These are phyloP conservation scores for Drosophila quasianomalipes DNA, from an alignment of 2,888 invertebrate species.

Conservation along the genomic window DNA sequence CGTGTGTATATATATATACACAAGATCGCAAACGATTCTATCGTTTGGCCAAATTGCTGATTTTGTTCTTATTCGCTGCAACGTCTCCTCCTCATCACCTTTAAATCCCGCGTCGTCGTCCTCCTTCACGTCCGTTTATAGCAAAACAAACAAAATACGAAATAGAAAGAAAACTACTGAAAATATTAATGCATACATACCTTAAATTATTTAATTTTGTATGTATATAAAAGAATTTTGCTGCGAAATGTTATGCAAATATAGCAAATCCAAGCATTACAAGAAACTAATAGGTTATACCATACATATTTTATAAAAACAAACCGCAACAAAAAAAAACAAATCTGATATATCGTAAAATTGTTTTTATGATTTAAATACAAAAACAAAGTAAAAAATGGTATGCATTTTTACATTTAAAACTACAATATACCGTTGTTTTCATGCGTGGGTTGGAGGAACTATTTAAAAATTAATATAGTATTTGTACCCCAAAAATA, in stretches of 20 bases:
- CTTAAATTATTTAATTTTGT: slow-evolving; percentile 74
- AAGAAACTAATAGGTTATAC: slow-evolving; percentile 77
- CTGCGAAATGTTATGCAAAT: slow-evolving; percentile 65
- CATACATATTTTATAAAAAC: slow-evolving; percentile 71
- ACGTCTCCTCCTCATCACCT: slow-evolving; percentile 43
- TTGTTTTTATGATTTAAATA: slow-evolving; percentile 80
- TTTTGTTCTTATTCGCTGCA: slow-evolving; percentile 44
- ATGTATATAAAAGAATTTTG: slow-evolving; percentile 67
- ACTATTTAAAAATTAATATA: neutral
- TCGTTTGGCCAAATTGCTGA: slow-evolving; percentile 42
- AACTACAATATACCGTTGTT: slow-evolving; percentile 34
- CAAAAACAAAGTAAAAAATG: slow-evolving; percentile 65
- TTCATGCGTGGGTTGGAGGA: slow-evolving; percentile 19
- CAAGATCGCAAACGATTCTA: slow-evolving; percentile 21
- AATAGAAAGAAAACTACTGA: slow-evolving; percentile 51
- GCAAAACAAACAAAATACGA: slow-evolving; percentile 51
- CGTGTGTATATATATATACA: slow-evolving; percentile 31
- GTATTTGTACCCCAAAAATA: neutral
- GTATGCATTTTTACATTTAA: slow-evolving; percentile 68
- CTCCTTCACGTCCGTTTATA: slow-evolving; percentile 68
- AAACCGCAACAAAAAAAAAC: slow-evolving; percentile 38
- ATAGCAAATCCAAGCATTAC: slow-evolving; percentile 69
- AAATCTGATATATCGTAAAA: slow-evolving; percentile 76
- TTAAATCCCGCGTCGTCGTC: slow-evolving; percentile 48
- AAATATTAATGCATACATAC: slow-evolving; percentile 67